Conservation (phyloP, 2,888 invertebrate genomes). For the Coelogynopora nodosa region DNA sequence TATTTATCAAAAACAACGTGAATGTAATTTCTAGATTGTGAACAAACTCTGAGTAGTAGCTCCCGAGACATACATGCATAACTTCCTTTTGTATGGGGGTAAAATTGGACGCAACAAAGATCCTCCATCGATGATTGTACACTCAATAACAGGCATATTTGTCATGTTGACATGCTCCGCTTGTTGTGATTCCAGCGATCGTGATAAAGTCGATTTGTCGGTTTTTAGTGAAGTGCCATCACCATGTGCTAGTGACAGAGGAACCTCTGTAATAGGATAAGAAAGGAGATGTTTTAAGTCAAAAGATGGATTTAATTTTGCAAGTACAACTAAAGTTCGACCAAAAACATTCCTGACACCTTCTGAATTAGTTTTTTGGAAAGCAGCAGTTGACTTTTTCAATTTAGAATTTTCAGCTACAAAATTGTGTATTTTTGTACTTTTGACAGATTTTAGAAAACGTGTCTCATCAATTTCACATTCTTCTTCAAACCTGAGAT, state of each 20-base stretch:
- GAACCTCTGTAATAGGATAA: slow-evolving; percentile 32
- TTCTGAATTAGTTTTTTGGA: slow-evolving; percentile 1
- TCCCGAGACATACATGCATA: slow-evolving; percentile 3
- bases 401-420: no score
- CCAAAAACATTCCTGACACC: background rate
- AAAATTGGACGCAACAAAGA: background rate
- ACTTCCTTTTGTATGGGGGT: background rate
- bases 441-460: slow-evolving; percentile 13
- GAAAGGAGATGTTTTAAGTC: slow-evolving; percentile 12
- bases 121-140: slow-evolving; percentile 45
- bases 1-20: slow-evolving; percentile 4
- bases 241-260: slow-evolving; percentile 37
- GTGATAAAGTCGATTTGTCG: slow-evolving; percentile 40
- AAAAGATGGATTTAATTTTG: slow-evolving; percentile 13
- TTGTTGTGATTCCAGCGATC: slow-evolving; percentile 33
- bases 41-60: slow-evolving; percentile 14
- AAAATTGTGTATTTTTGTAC: no score
- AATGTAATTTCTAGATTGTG: slow-evolving; percentile 2
- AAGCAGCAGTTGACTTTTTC: background rate
- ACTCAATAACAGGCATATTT: slow-evolving; percentile 36
- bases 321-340: background rate
- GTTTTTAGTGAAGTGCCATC: slow-evolving; percentile 44
- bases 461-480: background rate
- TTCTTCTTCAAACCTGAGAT: background rate
- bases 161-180: background rate